phyloP scores from a whole-genome alignment of 2,797 vertebrate genomes.

The Diplodus sargus region DNA sequence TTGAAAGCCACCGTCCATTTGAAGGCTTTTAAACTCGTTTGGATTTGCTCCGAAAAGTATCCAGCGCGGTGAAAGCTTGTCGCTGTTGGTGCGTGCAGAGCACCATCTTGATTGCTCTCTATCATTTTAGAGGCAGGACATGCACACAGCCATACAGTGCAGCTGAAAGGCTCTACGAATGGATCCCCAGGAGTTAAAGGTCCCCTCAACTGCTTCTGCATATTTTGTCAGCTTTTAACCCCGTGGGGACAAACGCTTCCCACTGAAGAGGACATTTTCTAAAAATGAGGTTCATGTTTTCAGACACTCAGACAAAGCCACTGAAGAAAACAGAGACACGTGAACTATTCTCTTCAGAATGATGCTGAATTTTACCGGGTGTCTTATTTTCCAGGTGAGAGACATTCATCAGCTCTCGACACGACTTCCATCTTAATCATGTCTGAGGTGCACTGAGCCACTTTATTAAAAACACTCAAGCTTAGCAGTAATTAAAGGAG shows the following conservation, averaged over 20 bases:
- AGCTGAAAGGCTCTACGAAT: neutral
- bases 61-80: slow-evolving; percentile 1
- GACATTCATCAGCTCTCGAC: neutral
- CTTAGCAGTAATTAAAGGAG: too few species aligned
- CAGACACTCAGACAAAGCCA: neutral
- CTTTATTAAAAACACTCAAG: too few species aligned
- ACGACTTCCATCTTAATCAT: neutral
- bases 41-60: slow-evolving; percentile 3
- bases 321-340: slow-evolving; percentile 1
- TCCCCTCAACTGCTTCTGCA: neutral
- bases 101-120: slow-evolving; percentile 5
- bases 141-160: neutral
- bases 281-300: slow-evolving; percentile 8
- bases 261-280: neutral
- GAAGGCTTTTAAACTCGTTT: slow-evolving; percentile 11
- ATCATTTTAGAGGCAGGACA: slow-evolving; percentile 1
- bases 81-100: neutral
- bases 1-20: slow-evolving; percentile 39
- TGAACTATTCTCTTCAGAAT: slow-evolving; percentile 17
- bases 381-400: neutral
- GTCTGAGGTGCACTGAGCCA: neutral
- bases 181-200: neutral
- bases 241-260: neutral
- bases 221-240: too few species aligned
- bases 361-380: neutral